These are phyloP conservation scores for Eupithecia subumbrata DNA, from an alignment of 2,888 invertebrate genomes.

Conservation along the genomic window DNA sequence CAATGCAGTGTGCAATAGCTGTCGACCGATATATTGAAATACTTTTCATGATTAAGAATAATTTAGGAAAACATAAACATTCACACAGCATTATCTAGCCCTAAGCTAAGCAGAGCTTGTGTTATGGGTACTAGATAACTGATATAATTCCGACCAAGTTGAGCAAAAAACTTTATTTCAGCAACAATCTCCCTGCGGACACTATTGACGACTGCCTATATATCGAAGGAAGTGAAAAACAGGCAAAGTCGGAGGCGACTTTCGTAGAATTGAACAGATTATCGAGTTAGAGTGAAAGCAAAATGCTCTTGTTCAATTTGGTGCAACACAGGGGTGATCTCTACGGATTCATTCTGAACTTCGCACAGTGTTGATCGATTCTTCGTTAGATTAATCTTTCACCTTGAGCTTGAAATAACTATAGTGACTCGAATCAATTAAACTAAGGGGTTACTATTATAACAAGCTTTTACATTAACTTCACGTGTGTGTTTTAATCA, in stretches of 20 bases:
- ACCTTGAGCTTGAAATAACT: no score
- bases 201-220: slow-evolving; percentile 47
- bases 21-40: neutral
- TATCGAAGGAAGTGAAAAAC: slow-evolving; percentile 49
- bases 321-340: slow-evolving; percentile 60
- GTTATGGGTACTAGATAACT: no score
- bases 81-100: no score
- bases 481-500: neutral
- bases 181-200: slow-evolving; percentile 72
- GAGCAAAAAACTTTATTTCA: slow-evolving; percentile 42
- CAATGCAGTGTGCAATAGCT: no score
- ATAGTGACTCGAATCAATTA: no score
- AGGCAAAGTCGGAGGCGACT: slow-evolving; percentile 63
- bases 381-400: no score
- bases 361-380: no score
- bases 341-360: slow-evolving; percentile 86
- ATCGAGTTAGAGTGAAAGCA: no score
- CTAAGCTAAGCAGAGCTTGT: no score
- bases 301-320: no score
- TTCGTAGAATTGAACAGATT: slow-evolving; percentile 78
- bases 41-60: neutral
- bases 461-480: neutral
- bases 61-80: neutral
- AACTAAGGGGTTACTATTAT: no score
- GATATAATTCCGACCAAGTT: neutral